Base-by-base conservation (phyloP, 2,113 vertebrate genomes). In the Cichladusa arquata region DNA sequence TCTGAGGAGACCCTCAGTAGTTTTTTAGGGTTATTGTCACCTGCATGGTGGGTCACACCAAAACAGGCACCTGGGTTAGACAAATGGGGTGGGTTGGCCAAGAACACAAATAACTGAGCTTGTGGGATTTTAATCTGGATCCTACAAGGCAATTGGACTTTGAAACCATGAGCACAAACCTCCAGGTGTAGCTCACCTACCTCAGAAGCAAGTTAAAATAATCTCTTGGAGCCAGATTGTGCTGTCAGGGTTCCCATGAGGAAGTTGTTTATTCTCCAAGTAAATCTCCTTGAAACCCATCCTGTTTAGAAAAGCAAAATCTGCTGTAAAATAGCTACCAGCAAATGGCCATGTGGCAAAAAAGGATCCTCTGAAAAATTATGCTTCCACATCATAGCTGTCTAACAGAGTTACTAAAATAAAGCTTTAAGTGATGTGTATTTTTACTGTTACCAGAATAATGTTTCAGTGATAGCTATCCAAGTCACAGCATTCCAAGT, bases 401-500 rank as follows among this genome's bases (percentile, higher is more conserved):
- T 85, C 40, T 42, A 40, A 70, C 58, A 69, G 15, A 76, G 42
- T 85, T 56, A 33, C 8, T 84, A 90, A 95, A 92, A 93, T 77
- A 81, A 96, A 18, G n/a, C 31, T 72, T 62, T 31, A 86, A 64
- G 12, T 19, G 62, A 95, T 54, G 29, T 95, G 33, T 36, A 51
- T 66, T 69, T 84, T 87, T 38, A 83, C 64, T 58, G 57, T 48
- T 65, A 61, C 40, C 40, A 90, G 64, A 65, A 76, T 36, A 83
- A 50, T 57, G 88, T 79, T 60, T 66, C 71, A 88, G 60, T 65
- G 23, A 40, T 71, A 81, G 42, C n/a, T 82, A 31, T 78, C 24
- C 79, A 74, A 94, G 80, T 86, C 53, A 90, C n/a, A 88, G 51
- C 33, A 82, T 93, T 97, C 97, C 88, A 92, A 25, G 31, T 91